phyloP scores from a whole-genome alignment of 2,888 invertebrate genomes.

The Oconnorella tubifera region DNA sequence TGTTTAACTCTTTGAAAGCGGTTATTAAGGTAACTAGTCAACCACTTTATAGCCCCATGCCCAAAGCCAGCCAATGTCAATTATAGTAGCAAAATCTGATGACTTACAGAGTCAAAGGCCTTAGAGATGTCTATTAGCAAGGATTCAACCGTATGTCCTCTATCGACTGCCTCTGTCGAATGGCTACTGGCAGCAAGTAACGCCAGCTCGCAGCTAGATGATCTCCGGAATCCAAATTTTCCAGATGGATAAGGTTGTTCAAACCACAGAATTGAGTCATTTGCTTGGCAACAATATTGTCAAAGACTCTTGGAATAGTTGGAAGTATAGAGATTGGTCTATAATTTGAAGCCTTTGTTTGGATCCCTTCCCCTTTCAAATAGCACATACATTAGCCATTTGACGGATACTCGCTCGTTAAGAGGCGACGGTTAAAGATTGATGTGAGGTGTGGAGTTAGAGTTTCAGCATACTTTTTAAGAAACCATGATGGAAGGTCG shows the following conservation, averaged over 20 bases:
- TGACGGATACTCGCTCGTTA: too few species aligned
- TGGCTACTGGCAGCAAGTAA: neutral
- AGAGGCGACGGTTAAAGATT: too few species aligned
- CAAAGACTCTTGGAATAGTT: neutral
- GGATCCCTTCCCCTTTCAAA: neutral
- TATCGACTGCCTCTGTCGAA: neutral
- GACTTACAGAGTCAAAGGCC: neutral
- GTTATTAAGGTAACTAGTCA: neutral
- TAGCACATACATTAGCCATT: neutral
- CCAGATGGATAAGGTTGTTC: neutral
- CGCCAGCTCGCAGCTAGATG: neutral
- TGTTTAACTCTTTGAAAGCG: neutral
- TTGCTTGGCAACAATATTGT: neutral
- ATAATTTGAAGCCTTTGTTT: neutral
- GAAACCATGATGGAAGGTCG: too few species aligned
- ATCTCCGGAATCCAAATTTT: neutral
- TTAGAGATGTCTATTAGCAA: neutral
- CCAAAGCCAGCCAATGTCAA: neutral
- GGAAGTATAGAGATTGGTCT: neutral
- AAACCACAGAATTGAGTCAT: neutral
- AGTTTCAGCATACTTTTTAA: too few species aligned
- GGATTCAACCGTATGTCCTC: neutral
- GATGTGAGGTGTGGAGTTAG: too few species aligned
- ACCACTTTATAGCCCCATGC: neutral
- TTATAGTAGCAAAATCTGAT: neutral